phyloP scores from a whole-genome alignment of 2,888 invertebrate species.

The Drosophila melanocephala region DNA sequence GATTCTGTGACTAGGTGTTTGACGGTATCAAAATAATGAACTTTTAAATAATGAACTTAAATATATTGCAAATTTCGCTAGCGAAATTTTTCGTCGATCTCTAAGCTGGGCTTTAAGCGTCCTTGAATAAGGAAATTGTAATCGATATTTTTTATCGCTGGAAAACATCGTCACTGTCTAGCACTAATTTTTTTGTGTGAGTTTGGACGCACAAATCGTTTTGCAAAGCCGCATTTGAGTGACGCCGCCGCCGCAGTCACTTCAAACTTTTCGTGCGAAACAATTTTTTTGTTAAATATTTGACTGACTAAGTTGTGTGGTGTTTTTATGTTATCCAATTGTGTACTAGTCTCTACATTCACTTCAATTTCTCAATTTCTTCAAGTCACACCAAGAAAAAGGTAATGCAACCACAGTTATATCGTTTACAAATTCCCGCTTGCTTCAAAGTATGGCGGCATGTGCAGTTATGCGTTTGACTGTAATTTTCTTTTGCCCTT shows the following conservation, averaged over 20 bases:
- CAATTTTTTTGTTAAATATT: background rate
- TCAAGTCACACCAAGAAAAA: background rate
- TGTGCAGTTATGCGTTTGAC: background rate
- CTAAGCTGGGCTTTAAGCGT: too few relatives aligned
- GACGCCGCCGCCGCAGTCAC: conserved; percentile 20
- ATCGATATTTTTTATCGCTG: background rate
- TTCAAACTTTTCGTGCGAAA: background rate
- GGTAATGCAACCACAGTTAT: background rate
- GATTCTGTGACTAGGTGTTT: too few relatives aligned
- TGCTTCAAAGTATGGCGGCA: background rate
- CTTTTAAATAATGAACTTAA: too few relatives aligned
- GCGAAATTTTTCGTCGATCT: too few relatives aligned
- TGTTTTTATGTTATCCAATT: background rate
- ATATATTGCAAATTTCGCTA: too few relatives aligned
- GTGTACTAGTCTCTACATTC: background rate
- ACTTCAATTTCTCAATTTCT: background rate
- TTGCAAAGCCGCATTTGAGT: conserved; percentile 1
- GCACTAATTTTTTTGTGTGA: fast-evolving
- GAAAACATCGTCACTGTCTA: background rate
- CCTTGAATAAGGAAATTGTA: background rate
- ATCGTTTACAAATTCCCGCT: background rate
- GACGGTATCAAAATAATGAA: too few relatives aligned
- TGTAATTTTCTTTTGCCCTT: background rate
- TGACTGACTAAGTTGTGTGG: background rate
- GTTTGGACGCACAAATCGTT: background rate